Evolutionary conservation across 1,140 invertebrate genomes (phyloP), one percentile per base, ranked within the genome.

Genomic region (Amphibalanus amphitrite): DNA sequence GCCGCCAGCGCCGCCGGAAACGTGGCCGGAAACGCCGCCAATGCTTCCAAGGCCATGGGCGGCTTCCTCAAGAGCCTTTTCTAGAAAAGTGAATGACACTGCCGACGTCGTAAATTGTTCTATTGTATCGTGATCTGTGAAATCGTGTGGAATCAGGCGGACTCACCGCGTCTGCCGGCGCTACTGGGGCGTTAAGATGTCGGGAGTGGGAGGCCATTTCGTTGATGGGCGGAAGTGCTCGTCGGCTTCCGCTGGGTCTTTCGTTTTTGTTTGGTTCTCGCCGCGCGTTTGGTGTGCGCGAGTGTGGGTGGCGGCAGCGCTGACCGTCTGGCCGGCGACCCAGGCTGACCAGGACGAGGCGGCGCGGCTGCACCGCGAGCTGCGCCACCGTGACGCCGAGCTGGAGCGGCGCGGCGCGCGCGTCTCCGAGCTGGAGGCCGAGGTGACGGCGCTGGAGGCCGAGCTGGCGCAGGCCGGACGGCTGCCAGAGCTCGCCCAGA

Each of bases 61-160:
- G 89, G 89, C 83, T 91, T 91, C 86, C 86, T 91, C 82, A 91
- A 91, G 86, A 90, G 89, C 86, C 90, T 91, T 85, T 90, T 91
- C 86, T 91, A 90, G 89, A 80, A 67, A 40, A 25, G 29, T 3
- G 33, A 15, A 38, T 38, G 33, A 38, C 33, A 38, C 4, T 38
- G 33, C 33, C 33, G 33, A 38, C 33, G 33, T 15, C 33, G 15
- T 15, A 38, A n/a, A 15, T 38, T 15, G 33, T 38, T 38, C 15
- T 4, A 38, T 4, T 6, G 33, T 38, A 4, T 38, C 33, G 33
- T 38, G 33, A 15, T 15, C 4, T 38, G 33, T 38, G 33, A 38
- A 38, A 38, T 38, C 33, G 33, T 38, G 33, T 38, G 33, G 33
- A 38, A 38, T 38, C 33, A 38, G 15, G 33, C 33, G 33, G 33